Evolutionary conservation across 2,113 vertebrate species (phyloP), one percentile per base, ranked within the genome.

Genomic region (Callithrix jacchus): DNA sequence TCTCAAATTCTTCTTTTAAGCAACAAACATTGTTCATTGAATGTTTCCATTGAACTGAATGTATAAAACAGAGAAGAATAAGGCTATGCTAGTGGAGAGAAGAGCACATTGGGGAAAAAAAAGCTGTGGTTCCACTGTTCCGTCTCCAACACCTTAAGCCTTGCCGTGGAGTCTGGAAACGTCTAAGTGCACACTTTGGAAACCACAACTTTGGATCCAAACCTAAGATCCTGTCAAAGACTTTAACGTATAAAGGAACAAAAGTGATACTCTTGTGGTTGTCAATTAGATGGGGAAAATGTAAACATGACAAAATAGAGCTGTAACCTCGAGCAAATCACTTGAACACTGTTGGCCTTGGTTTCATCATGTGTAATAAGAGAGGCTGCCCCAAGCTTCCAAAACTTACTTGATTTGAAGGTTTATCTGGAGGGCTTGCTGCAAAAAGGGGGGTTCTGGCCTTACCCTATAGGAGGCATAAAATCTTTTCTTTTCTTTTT

Each of bases 1-100:
- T 76, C 56, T 93, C 77, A 18, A 58, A 85, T 49, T 88, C 58
- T 49, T 56, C 84, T 82, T 40, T 77, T 49, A 86, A 66, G 77
- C 5, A 86, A 61, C 40, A 92, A 87, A 13, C 0, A 23, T 92
- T 76, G 32, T 30, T 58, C 20, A 30, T 4, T 73, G 8, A 93
- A 80, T 3, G 58, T 94, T 91, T 86, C 5, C 83, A 76, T 23
- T n/a, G 35, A 89, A n/a, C 13, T n/a, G 79, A 92, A 54, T 74
- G 12, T 21, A 81, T 68, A 40, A 87, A 87, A 47, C 23, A 89
- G 52, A 37, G 13, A 18, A 83, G 40, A 66, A 25, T 18, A 87
- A 61, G 61, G 12, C 8, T 77, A 9, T 80, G 76, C 25, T 37
- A 27, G 27, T 45, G 13, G 76, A 30, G 27, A 73, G 42, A n/a